Percentiles rank a stretch among this genome's conserved stretches.
Conservation (phyloP, 2,797 vertebrate genomes). For the Danio choprae region DNA sequence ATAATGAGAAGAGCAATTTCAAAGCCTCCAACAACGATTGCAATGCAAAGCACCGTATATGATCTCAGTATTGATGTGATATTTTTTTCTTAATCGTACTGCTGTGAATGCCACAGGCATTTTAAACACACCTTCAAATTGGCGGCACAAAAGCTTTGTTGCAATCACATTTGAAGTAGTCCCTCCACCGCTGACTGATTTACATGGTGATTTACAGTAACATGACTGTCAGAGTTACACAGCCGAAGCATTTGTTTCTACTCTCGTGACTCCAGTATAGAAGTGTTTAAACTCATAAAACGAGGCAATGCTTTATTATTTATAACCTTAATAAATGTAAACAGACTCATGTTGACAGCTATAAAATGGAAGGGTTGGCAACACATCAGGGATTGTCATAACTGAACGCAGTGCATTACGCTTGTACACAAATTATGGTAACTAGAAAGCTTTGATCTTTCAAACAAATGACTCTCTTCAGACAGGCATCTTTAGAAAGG, state of each 20-base stretch:
- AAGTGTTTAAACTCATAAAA: constrained; percentile 54
- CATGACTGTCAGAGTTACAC: constrained; percentile 43
- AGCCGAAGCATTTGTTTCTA: constrained; percentile 51
- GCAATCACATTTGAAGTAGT: constrained; percentile 19
- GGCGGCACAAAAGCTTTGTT: neutral
- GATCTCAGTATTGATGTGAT: constrained; percentile 54
- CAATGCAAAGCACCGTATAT: constrained; percentile 36
- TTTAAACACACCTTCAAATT: constrained; percentile 21
- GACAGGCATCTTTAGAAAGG: constrained; percentile 1
- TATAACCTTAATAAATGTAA: constrained; percentile 62
- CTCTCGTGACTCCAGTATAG: constrained; percentile 51
- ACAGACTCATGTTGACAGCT: constrained; percentile 62
- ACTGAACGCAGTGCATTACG: constrained; percentile 45
- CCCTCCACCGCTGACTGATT: constrained; percentile 34
- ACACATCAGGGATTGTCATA: constrained; percentile 38
- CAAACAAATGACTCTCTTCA: neutral
- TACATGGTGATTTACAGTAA: constrained; percentile 58
- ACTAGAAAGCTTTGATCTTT: constrained; percentile 12
- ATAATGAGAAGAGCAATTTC: neutral
- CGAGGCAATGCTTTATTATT: constrained; percentile 57
- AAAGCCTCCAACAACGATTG: constrained; percentile 58
- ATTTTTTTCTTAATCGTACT: constrained; percentile 2
- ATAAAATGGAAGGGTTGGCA: constrained; percentile 58
- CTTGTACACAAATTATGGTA: constrained; percentile 29
- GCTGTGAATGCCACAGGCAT: constrained; percentile 7